These are phyloP conservation scores for Eunapius fragilis DNA, from an alignment of 37 sponge, comb jelly and placozoan species.

Conservation along the genomic window DNA sequence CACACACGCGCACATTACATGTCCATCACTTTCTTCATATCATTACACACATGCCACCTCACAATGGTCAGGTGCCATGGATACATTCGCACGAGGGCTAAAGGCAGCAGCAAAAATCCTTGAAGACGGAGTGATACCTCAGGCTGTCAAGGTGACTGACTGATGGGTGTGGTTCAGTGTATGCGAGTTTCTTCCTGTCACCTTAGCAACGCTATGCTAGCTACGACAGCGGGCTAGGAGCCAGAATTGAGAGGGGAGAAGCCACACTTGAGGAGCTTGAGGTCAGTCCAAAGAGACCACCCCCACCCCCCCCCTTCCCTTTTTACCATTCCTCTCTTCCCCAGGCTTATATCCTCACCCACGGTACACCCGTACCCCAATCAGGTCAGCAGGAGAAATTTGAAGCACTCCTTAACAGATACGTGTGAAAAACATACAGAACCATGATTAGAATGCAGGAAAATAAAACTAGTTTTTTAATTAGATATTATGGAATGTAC, in stretches of 20 bases:
- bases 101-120: conserved; percentile 37
- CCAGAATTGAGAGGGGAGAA: conserved; percentile 26
- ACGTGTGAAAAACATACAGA: conserved; percentile 15
- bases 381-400: conserved; percentile 74
- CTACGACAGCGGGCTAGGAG: background rate
- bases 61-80: conserved; percentile 67
- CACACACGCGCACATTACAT: no score
- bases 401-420: conserved; percentile 57
- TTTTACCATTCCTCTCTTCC: background rate
- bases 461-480: no score
- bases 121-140: conserved; percentile 35
- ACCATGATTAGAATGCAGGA: no score
- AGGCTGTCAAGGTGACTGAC: conserved; percentile 39
- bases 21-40: no score
- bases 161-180: background rate
- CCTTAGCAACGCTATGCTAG: conserved; percentile 41
- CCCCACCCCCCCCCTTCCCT: no score
- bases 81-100: conserved; percentile 71
- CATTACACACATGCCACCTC: background rate
- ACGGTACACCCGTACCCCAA: conserved; percentile 34
- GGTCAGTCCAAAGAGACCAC: background rate
- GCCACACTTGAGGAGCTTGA: conserved; percentile 29
- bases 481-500: no score
- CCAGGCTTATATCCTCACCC: conserved; percentile 36
- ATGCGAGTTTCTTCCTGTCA: background rate